Base-by-base conservation (phyloP, 2,888 invertebrate species). In the Drosophila borborema region DNA sequence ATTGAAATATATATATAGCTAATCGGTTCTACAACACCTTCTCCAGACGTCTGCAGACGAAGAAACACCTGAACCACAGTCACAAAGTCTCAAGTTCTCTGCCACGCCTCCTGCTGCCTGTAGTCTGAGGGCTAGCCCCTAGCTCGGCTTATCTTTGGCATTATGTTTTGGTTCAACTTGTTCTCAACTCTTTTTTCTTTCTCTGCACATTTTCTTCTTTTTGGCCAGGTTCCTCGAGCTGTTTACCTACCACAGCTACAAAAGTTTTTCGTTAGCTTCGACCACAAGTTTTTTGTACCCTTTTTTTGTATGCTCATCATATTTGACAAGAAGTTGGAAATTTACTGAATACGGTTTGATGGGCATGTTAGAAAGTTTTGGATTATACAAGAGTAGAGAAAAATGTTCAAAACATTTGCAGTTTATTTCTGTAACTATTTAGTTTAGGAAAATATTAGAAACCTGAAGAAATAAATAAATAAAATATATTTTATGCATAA, bases 121-220 rank as follows among this genome's bases (percentile, higher is more conserved):
- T 65, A 23, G 64, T 64, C 63, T 28, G 16, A 7, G 64, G 60
- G 66, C 72, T 43, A 55, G 60, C 62, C 68, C 41, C n/a, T n/a
- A 67, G 66, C 28, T 28, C 58, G 64, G 66, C 74, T 80, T 72
- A 86, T 73, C 70, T 67, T 49, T 62, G 53, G 72, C 72, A 66
- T 87, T 87, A 73, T 74, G 81, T 73, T 87, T 85, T 72, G 63
- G 16, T 20, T 36, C 23, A 71, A 72, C 72, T 65, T 36, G 56
- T 14, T 12, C 14, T 2, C 10, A 2, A 2, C 34, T 34, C 38
- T 23, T 53, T 54, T 49, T 49, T 49, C 2, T 20, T 51, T 34
- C 10, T 34, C 10, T 10, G 10, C 34, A 36, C 18, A 20, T 36
- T 51, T 51, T 51, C 51, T 20, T 20, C 2, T 20, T 36, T 20